phyloP scores from a whole-genome alignment of 2,888 invertebrate species.

The Aradus depressus region DNA sequence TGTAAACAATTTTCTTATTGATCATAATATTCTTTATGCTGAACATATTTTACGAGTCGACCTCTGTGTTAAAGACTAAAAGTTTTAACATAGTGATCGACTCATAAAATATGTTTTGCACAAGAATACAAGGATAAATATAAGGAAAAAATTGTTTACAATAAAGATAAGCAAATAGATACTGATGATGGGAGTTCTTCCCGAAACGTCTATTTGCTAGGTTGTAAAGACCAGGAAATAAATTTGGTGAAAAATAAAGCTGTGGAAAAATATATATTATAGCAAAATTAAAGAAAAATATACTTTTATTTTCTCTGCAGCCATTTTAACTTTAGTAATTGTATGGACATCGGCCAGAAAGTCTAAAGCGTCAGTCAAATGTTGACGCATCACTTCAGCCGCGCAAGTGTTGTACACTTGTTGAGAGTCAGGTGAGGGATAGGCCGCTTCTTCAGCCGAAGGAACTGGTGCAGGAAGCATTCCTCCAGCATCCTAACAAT shows the following conservation, averaged over 20 bases:
- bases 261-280: no score
- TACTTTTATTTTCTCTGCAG: slow-evolving; percentile 24
- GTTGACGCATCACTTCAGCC: slow-evolving; percentile 86
- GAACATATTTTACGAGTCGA: no score
- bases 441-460: slow-evolving; percentile 46
- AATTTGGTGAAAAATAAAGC: slow-evolving; percentile 17
- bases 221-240: not conserved
- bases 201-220: not conserved
- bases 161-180: no score
- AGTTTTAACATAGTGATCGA: no score
- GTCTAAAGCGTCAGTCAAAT: slow-evolving; percentile 85
- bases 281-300: not conserved
- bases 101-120: no score
- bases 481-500: slow-evolving; percentile 69
- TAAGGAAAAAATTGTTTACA: no score
- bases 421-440: slow-evolving; percentile 36
- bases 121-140: no score
- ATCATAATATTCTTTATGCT: no score
- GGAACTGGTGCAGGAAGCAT: slow-evolving; percentile 61
- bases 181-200: not conserved
- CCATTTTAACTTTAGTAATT: slow-evolving; percentile 88
- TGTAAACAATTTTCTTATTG: no score
- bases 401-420: slow-evolving; percentile 68
- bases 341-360: slow-evolving; percentile 94
- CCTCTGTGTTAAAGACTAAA: no score